Evolutionary conservation across 2,797 vertebrate genomes (phyloP), one percentile per base, ranked within the genome.

Genomic region (Mormyrus hasselquistii): DNA sequence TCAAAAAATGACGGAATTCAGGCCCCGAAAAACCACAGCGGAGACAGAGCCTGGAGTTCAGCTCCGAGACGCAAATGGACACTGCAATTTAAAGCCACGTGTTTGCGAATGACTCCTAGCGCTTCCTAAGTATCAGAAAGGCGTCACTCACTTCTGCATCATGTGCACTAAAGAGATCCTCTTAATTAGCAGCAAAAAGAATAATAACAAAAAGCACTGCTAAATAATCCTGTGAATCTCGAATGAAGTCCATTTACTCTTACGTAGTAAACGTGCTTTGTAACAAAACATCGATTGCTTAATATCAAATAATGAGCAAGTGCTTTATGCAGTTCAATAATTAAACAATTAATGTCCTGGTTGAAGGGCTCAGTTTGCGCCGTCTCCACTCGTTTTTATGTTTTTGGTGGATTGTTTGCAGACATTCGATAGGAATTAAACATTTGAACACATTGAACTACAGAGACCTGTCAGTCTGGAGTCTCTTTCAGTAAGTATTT

Each of bases 401-500:
- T 47, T 41, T 44, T 79, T 3, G 38, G 76, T 1, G 76, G 41
- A 44, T n/a, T 44, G 41, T 82, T 82, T 47, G 76, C 7, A 82
- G 7, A 47, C 41, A 47, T 16, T 82, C 41, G 14, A 82, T 22
- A 47, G 38, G 76, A 47, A 82, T 52, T 5, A 85, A 49, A 29
- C 82, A 85, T 85, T n/a, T 22, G 29, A 29, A 52, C 49, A 29
- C 10, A 49, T 16, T 19, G 3, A 5, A 41, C 53, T 87, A 49
- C 14, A 57, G 34, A 87, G 6, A 59, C 25, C 85, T 57, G 85
- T 52, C 84, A 7, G 84, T 86, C 52, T 86, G 34, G n/a, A 34
- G 44, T 86, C 25, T 86, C 84, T 34, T 86, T 55, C 52, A 87
- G 29, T 44, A 57, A 87, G 52, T 87, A 87, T 62, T 87, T 62